A percentile compares a stretch with the other conserved stretches of the same genome.
Evolutionary conservation across 2,113 vertebrate genomes (phyloP).

Genomic region (Glaucomys volans): DNA sequence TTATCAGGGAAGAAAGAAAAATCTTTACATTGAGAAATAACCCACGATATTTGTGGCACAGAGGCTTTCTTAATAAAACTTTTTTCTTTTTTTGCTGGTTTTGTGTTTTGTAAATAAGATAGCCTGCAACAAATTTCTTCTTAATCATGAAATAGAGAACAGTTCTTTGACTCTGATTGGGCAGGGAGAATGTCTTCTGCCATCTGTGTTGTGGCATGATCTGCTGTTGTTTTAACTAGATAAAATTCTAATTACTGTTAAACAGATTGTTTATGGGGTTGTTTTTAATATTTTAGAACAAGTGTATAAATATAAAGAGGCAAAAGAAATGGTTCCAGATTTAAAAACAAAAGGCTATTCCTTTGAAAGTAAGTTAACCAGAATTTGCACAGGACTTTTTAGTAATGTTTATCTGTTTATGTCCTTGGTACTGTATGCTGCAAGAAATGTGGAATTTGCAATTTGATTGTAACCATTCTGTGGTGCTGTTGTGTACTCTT

Average conservation of each 20-base stretch:
- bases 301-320: conserved; percentile 50
- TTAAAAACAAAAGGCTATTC: conserved; percentile 68
- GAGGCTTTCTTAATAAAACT: conserved; percentile 38
- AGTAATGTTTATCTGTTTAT: not conserved
- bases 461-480: not conserved
- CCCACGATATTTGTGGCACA: conserved; percentile 44
- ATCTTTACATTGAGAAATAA: conserved; percentile 54
- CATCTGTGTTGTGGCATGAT: conserved; percentile 74
- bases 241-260: conserved; percentile 73
- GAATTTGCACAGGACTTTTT: conserved; percentile 29
- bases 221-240: conserved; percentile 76
- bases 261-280: conserved; percentile 72
- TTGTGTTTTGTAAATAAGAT: conserved; percentile 54
- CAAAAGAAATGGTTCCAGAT: conserved; percentile 56
- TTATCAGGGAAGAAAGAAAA: conserved; percentile 57
- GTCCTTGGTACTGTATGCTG: not conserved
- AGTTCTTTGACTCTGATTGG: conserved; percentile 67
- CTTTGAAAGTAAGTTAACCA: conserved; percentile 56
- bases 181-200: conserved; percentile 61
- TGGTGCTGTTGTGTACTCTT: not conserved
- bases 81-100: not conserved
- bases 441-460: not conserved
- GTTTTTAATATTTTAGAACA: conserved; percentile 76
- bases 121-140: conserved; percentile 44
- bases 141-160: conserved; percentile 61